Evolutionary conservation across 2,888 invertebrate genomes (phyloP), one percentile per base, ranked within the genome.

Genomic region (Andrena marginata): DNA sequence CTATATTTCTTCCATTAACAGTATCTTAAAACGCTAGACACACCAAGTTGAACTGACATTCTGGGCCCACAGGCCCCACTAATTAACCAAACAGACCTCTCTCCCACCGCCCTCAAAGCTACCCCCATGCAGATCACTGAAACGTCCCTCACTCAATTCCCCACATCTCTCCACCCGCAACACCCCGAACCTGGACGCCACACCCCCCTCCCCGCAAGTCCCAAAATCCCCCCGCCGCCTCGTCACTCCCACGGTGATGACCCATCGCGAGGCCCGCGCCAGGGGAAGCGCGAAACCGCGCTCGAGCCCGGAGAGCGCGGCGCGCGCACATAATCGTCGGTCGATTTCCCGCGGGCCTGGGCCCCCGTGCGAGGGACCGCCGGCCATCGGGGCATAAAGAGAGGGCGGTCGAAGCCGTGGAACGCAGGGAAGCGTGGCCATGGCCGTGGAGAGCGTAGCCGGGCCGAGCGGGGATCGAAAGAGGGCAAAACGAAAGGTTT

Each of bases 401-500:
- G 75, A 65, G 54, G 69, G 71, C 75, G 65, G 73, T 13, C 26
- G 73, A 73, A 65, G 60, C 65, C 76, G 29, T 63, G 78, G 79
- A 77, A 71, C 76, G 81, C 42, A 69, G 75, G 56, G 88, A 81
- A 67, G 68, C 71, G 71, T 87, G 72, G 80, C 76, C 56, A 64
- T 62, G 69, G 69, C 54, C 56, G 60, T 35, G 42, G 48, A 42
- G 29, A 35, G 13, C 68, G 65, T 76, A 84, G 79, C 79, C 60
- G 71, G 70, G 75, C 33, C 29, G 56, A 42, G 65, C 31, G 80
- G 73, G 74, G 84, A 76, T 84, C 80, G 85, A 88, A 90, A 89
- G 86, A 84, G 85, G 86, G 86, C 80, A 87, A 89, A 88, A 88
- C 71, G 83, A 89, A 87, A 85, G 88, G 20, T 71, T 63, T 26